Evolutionary conservation across 2,888 invertebrate species (phyloP).

Genomic region (Tholera decimalis): DNA sequence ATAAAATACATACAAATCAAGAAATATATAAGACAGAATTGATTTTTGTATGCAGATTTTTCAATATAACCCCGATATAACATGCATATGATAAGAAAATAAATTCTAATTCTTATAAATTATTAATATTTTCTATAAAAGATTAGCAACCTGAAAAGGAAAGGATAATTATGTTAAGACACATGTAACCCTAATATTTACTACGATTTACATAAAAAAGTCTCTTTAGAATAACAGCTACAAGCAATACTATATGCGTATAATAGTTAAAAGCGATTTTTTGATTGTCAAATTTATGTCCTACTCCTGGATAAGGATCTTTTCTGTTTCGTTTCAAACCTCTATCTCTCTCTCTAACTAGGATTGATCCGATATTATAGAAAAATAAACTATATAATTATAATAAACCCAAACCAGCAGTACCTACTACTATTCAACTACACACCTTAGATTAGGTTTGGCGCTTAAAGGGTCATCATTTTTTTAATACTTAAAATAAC

Average conservation of each 20-base stretch:
- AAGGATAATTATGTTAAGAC: constrained; percentile 29
- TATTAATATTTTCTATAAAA: constrained; percentile 23
- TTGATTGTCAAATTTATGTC: too few species aligned
- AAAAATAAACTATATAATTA: too few species aligned
- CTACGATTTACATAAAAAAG: neutral
- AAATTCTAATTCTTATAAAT: constrained; percentile 7
- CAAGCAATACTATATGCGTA: neutral
- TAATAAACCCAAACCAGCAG: too few species aligned
- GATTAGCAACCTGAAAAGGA: constrained; percentile 59
- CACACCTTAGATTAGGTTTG: too few species aligned
- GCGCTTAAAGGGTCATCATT: too few species aligned
- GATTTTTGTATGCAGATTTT: constrained; percentile 5
- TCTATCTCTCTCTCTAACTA: too few species aligned
- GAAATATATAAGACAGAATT: constrained; percentile 14
- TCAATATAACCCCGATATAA: constrained; percentile 27
- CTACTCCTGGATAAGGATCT: too few species aligned
- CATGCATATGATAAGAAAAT: constrained; percentile 56
- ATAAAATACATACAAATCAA: constrained; percentile 6
- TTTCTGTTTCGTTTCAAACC: too few species aligned
- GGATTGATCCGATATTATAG: neutral
- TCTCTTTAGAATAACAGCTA: neutral
- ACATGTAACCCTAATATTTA: neutral
- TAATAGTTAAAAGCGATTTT: too few species aligned
- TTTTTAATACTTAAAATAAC: too few species aligned
- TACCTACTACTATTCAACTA: too few species aligned